Evolutionary conservation across 2,888 invertebrate species (phyloP).

Genomic region (Ephialtes manifestator): DNA sequence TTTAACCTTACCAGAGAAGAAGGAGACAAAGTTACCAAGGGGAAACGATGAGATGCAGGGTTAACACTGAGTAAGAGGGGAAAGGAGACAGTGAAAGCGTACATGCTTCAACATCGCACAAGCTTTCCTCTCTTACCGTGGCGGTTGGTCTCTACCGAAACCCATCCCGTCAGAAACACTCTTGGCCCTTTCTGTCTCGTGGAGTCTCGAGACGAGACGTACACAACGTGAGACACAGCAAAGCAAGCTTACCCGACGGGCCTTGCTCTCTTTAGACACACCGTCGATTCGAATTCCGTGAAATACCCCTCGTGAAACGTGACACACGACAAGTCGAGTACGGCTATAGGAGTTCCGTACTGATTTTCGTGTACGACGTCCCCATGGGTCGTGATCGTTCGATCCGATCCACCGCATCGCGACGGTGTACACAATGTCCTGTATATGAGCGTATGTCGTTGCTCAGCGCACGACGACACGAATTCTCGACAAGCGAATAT

Average conservation of each 20-base stretch:
- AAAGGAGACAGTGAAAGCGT: constrained; percentile 3
- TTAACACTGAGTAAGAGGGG: neutral
- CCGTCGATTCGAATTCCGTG: constrained; percentile 60
- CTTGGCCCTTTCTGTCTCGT: constrained; percentile 9
- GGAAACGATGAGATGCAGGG: constrained; percentile 15
- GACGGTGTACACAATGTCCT: neutral
- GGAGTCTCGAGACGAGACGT: constrained; percentile 17
- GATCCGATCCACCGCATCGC: constrained; percentile 3
- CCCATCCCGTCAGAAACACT: neutral
- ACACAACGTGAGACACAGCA: constrained; percentile 18
- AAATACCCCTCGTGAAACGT: constrained; percentile 50
- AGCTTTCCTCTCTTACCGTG: neutral
- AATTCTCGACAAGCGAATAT: constrained; percentile 53
- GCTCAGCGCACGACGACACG: constrained; percentile 7
- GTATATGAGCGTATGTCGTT: neutral
- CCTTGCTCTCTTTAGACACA: constrained; percentile 25
- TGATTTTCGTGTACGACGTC: constrained; percentile 39
- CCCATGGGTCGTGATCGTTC: constrained; percentile 21
- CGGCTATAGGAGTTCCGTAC: constrained; percentile 37
- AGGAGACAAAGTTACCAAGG: constrained; percentile 25
- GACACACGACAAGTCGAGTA: constrained; percentile 41
- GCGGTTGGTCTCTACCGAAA: neutral
- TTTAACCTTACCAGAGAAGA: constrained; percentile 71
- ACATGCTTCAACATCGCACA: neutral
- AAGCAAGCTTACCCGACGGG: constrained; percentile 36